phyloP scores from a whole-genome alignment of 2,797 vertebrate species.

The Carduelis carduelis region DNA sequence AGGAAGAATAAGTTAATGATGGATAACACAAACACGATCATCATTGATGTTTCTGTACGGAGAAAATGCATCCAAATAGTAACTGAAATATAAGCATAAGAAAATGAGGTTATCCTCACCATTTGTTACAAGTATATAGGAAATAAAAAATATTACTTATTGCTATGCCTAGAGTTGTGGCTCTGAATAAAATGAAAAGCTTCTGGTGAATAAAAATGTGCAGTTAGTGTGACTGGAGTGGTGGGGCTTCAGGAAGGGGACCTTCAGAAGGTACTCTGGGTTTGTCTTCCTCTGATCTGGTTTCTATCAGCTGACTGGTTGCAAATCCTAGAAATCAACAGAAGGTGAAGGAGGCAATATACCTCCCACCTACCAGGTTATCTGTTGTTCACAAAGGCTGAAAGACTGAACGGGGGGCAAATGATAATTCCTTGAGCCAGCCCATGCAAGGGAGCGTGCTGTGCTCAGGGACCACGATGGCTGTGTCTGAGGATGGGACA shows the following conservation, averaged over 20 bases:
- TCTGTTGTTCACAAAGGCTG: background rate
- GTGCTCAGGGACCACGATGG: rapidly evolving
- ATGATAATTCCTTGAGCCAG: background rate
- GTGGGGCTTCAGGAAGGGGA: background rate
- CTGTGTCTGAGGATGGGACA: background rate
- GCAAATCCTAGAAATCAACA: rapidly evolving
- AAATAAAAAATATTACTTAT: background rate
- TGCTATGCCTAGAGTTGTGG: background rate
- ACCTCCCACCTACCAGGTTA: background rate
- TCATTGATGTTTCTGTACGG: background rate
- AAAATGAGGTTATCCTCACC: background rate
- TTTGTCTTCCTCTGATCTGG: background rate
- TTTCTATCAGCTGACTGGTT: background rate
- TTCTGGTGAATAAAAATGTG: background rate
- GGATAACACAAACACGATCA: background rate
- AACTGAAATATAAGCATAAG: background rate
- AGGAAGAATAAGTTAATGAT: background rate
- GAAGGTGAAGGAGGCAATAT: background rate
- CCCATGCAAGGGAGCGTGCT: rapidly evolving
- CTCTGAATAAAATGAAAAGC: background rate
- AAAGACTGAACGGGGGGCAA: background rate
- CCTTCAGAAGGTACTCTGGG: background rate
- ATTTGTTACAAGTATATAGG: background rate
- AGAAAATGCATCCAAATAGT: background rate
- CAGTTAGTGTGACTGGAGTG: background rate